Conservation (phyloP, 2,113 vertebrate genomes). For the Entomyzon cyanotis region DNA sequence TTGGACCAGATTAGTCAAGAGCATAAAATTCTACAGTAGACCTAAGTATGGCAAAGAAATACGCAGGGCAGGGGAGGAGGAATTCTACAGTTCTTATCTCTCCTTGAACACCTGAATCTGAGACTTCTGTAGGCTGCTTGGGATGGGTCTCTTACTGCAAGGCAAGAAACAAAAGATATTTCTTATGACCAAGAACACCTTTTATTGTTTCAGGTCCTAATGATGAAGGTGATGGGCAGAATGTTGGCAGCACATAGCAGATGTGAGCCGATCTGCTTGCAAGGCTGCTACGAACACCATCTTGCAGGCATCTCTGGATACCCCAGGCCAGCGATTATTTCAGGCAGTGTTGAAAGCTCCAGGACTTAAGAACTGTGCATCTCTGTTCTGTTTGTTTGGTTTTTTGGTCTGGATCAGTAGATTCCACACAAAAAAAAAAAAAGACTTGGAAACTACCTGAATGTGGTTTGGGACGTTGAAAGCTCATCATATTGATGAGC, state of each 20-base stretch:
- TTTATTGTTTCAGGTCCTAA: slow-evolving; percentile 78
- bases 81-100: background rate
- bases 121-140: background rate
- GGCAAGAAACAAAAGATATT: background rate
- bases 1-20: background rate
- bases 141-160: background rate
- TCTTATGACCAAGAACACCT: background rate
- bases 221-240: slow-evolving; percentile 86
- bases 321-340: slow-evolving; percentile 78
- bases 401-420: slow-evolving; percentile 76
- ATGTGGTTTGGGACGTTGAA: slow-evolving; percentile 89
- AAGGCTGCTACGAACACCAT: slow-evolving; percentile 79
- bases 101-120: background rate
- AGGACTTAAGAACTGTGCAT: slow-evolving; percentile 80
- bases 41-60: background rate
- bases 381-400: slow-evolving; percentile 79
- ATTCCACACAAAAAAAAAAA: slow-evolving; percentile 66
- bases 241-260: slow-evolving; percentile 92
- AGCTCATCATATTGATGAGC: slow-evolving; percentile 99
- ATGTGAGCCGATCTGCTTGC: slow-evolving; percentile 68
- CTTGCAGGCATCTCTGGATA: slow-evolving; percentile 81
- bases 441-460: slow-evolving; percentile 88
- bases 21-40: background rate
- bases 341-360: slow-evolving; percentile 76
- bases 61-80: background rate